phyloP scores from a whole-genome alignment of 1,140 invertebrate genomes.

The Penaeus indicus region DNA sequence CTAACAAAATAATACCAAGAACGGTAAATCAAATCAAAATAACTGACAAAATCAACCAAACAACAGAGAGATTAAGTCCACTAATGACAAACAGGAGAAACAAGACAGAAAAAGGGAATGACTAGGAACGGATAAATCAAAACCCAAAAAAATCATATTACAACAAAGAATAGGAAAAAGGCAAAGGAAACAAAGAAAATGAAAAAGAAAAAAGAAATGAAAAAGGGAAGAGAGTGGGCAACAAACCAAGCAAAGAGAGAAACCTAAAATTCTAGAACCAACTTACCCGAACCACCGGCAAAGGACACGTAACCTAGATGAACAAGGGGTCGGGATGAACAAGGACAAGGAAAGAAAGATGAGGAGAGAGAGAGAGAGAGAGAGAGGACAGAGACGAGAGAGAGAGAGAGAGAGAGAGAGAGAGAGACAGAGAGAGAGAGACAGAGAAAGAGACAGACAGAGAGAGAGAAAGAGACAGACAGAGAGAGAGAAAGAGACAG shows the following conservation, averaged over 20 bases:
- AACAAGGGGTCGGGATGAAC: not conserved
- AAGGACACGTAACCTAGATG: conserved; percentile 45
- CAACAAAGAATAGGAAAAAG: no score
- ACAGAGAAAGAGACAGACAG: not conserved
- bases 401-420: not conserved
- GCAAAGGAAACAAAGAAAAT: no score
- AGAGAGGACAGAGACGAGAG: not conserved
- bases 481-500: not conserved
- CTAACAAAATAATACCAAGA: no score
- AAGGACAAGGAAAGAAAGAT: not conserved
- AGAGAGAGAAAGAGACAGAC: not conserved
- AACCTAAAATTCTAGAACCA: not conserved
- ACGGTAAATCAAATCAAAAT: no score
- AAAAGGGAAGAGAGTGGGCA: not conserved
- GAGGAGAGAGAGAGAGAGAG: no score
- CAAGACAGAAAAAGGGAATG: no score
- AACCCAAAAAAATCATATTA: no score
- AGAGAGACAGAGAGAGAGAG: not conserved
- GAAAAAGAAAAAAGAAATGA: no score
- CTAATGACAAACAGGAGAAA: no score
- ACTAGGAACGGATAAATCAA: no score
- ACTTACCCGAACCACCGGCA: conserved; percentile 43
- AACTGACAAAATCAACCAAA: no score
- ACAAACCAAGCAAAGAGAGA: not conserved
- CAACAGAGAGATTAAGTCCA: no score